Evolutionary conservation across 2,888 invertebrate genomes (phyloP).

Genomic region (Suillia variegata): DNA sequence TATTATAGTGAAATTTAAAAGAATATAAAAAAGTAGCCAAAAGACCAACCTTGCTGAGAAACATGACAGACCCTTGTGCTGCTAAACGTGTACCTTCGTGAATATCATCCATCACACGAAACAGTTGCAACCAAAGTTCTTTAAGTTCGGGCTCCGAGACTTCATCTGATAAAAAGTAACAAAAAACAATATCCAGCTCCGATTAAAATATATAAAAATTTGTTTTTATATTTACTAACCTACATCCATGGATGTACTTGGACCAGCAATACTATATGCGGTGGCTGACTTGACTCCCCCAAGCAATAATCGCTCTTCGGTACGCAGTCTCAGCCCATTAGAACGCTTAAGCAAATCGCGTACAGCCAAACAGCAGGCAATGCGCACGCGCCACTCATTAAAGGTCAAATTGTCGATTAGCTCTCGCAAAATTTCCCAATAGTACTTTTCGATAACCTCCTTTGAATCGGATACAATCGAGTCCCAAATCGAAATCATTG

Average conservation of each 20-base stretch:
- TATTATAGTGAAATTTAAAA: no score
- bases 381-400: constrained; percentile 86
- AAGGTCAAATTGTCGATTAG: constrained; percentile 80
- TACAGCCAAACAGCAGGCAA: constrained; percentile 88
- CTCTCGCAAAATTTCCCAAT: constrained; percentile 69
- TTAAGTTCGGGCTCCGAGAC: constrained; percentile 58
- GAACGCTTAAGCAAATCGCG: constrained; percentile 78
- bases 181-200: neutral
- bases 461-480: constrained; percentile 84
- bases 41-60: constrained; percentile 77
- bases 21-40: no score
- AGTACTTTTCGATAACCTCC: constrained; percentile 70
- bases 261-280: constrained; percentile 33
- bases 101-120: constrained; percentile 93
- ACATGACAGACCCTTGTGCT: constrained; percentile 73
- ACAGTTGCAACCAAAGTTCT: constrained; percentile 75
- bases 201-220: neutral
- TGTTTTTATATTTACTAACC: constrained; percentile 30
- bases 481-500: constrained; percentile 94
- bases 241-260: constrained; percentile 39
- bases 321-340: constrained; percentile 55
- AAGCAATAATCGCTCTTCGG: constrained; percentile 43
- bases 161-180: constrained; percentile 44
- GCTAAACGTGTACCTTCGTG: constrained; percentile 84
- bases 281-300: neutral